phyloP scores from a whole-genome alignment of 2,797 vertebrate genomes.

The Sebastolobus altivelis region DNA sequence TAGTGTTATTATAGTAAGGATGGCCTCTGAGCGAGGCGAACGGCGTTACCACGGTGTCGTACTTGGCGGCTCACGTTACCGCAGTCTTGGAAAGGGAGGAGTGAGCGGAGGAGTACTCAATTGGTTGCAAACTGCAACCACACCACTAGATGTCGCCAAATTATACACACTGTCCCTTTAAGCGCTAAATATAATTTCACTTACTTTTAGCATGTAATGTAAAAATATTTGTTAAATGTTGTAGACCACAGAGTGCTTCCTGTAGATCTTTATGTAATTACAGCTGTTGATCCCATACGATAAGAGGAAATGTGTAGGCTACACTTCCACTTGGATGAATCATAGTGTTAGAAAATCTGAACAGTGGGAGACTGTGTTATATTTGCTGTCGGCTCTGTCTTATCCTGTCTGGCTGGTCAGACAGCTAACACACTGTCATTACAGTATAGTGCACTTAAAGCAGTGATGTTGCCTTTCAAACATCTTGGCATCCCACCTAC shows the following conservation, averaged over 20 bases:
- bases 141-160: too few relatives aligned
- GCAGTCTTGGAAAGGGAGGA: too few relatives aligned
- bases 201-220: neutral
- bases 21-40: rapidly evolving
- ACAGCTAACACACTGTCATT: conserved; percentile 12
- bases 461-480: conserved; percentile 14
- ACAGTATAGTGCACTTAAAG: conserved; percentile 19
- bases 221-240: neutral
- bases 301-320: neutral
- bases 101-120: too few relatives aligned
- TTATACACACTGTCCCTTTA: neutral
- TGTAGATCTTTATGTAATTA: neutral
- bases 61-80: too few relatives aligned
- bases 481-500: conserved; percentile 4
- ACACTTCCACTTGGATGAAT: neutral
- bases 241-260: neutral
- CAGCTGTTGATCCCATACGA: neutral
- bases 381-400: conserved; percentile 4
- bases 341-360: neutral
- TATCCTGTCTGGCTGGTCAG: conserved; percentile 5
- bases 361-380: neutral
- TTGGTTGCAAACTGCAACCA: too few relatives aligned
- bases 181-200: neutral
- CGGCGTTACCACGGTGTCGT: too few relatives aligned
- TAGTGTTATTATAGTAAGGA: too few relatives aligned